Evolutionary conservation across 2,113 vertebrate genomes (phyloP).

Genomic region (Lophius piscatorius): DNA sequence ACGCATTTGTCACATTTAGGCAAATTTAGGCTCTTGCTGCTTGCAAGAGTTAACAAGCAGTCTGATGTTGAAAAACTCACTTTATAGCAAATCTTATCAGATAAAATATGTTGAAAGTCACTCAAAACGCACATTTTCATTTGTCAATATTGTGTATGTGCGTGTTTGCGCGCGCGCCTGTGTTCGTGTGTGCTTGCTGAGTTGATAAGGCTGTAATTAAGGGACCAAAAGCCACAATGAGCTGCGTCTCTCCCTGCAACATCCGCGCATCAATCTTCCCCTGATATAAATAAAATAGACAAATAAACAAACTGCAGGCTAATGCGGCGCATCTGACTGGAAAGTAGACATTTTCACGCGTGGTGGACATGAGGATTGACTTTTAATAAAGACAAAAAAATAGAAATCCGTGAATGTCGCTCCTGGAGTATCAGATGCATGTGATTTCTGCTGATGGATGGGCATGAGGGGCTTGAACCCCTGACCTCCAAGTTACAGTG

Average conservation of each 20-base stretch:
- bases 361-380: slow-evolving; percentile 94
- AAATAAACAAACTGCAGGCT: slow-evolving; percentile 97
- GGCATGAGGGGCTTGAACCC: slow-evolving; percentile 24
- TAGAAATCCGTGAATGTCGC: slow-evolving; percentile 65
- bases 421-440: too few species aligned
- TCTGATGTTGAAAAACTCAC: too few species aligned
- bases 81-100: too few species aligned
- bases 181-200: slow-evolving; percentile 20
- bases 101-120: too few species aligned
- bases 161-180: slow-evolving; percentile 6
- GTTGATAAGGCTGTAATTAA: slow-evolving; percentile 80
- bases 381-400: slow-evolving; percentile 94
- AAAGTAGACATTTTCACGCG: slow-evolving; percentile 99
- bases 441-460: too few species aligned
- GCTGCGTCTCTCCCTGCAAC: slow-evolving; percentile 86
- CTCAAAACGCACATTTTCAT: slow-evolving; percentile 30
- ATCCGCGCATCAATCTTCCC: slow-evolving; percentile 94
- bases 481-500: slow-evolving; percentile 22
- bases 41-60: too few species aligned
- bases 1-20: neutral
- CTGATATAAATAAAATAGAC: slow-evolving; percentile 94
- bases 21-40: neutral
- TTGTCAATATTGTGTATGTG: slow-evolving; percentile 6
- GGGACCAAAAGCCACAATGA: slow-evolving; percentile 83
- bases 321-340: slow-evolving; percentile 98